Evolutionary conservation across 2,113 vertebrate genomes (phyloP).

Genomic region (Platysteira castanea): DNA sequence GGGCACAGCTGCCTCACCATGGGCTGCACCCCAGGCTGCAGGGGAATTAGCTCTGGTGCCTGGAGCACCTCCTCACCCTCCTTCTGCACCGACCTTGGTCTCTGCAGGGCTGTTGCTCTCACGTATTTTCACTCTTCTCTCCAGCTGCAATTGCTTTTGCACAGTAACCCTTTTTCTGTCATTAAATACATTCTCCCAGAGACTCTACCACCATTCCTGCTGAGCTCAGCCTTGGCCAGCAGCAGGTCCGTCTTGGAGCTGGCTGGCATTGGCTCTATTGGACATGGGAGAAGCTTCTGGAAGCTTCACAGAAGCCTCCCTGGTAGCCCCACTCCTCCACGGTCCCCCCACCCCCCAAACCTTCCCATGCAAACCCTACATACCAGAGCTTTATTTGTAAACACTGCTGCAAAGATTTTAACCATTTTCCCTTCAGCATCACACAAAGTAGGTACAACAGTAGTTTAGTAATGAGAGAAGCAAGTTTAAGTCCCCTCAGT

Average conservation of each 20-base stretch:
- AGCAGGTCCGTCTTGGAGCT: fast-evolving
- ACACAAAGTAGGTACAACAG: fast-evolving
- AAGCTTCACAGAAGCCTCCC: not conserved
- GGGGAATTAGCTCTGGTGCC: not conserved
- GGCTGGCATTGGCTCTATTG: fast-evolving
- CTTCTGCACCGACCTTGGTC: not conserved
- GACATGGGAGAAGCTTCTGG: not conserved
- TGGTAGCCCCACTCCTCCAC: not conserved
- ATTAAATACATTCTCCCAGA: not conserved
- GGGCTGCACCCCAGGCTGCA: not conserved
- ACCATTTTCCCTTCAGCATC: not conserved
- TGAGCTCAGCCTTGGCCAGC: not conserved
- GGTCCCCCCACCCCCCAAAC: too few species aligned
- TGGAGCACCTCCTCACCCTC: not conserved
- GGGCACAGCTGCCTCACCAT: not conserved
- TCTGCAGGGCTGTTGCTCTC: not conserved
- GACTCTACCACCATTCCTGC: not conserved
- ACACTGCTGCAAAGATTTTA: not conserved
- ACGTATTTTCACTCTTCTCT: too few species aligned
- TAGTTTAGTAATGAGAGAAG: not conserved
- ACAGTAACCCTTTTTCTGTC: not conserved
- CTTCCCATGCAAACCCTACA: not conserved
- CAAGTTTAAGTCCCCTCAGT: not conserved
- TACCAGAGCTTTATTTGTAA: not conserved
- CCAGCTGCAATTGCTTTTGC: not conserved